Conservation (phyloP, 2,888 invertebrate species). For the Leptopilina drosophilae region DNA sequence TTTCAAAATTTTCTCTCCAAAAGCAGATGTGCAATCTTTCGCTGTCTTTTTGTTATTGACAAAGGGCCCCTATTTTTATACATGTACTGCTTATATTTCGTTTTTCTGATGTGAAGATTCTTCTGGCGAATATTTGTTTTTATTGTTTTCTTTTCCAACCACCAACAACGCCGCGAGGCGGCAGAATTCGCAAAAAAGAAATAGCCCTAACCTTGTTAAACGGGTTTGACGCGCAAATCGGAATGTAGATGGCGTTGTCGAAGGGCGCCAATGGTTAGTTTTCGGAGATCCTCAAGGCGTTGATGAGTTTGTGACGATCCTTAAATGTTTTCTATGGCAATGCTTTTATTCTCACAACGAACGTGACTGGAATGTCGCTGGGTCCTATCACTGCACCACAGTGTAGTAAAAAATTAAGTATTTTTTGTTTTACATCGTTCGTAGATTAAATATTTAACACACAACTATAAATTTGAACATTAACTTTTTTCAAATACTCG, state of each 20-base stretch:
- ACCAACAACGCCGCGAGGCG: conserved; percentile 36
- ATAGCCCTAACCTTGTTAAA: conserved; percentile 40
- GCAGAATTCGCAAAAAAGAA: conserved; percentile 40
- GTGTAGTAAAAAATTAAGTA: conserved; percentile 65
- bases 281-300: conserved; percentile 65
- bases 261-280: conserved; percentile 68
- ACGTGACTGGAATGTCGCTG: conserved; percentile 69
- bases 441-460: background rate
- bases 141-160: conserved; percentile 29
- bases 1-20: too few species aligned
- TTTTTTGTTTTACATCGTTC: conserved; percentile 41
- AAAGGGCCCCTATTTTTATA: background rate
- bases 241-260: conserved; percentile 74
- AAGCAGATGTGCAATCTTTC: too few species aligned
- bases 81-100: background rate
- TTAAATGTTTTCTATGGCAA: conserved; percentile 71
- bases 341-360: conserved; percentile 67
- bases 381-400: conserved; percentile 64
- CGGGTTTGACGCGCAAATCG: conserved; percentile 67
- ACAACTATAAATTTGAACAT: background rate
- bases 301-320: conserved; percentile 72
- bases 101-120: conserved; percentile 27
- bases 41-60: conserved; percentile 5
- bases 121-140: conserved; percentile 24
- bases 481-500: background rate